Evolutionary conservation across 2,888 invertebrate species (phyloP).

Genomic region (Noctua fimbriata): DNA sequence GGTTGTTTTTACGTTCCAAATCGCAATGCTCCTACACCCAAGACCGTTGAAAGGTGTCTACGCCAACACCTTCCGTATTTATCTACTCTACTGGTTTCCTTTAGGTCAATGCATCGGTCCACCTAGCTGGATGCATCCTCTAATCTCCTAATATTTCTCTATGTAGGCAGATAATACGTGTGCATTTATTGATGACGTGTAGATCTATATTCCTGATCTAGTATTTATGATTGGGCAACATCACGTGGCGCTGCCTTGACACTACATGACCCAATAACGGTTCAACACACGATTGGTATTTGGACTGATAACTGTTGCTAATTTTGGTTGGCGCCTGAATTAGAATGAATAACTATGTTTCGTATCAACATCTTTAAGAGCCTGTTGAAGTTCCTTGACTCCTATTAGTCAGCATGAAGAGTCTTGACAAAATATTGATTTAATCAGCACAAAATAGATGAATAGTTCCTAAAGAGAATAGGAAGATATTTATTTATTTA

Average conservation of each 20-base stretch:
- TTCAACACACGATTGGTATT: conserved; percentile 45
- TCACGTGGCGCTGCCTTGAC: conserved; percentile 47
- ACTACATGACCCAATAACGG: conserved; percentile 46
- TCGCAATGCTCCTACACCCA: conserved; percentile 21
- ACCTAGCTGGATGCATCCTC: conserved; percentile 9
- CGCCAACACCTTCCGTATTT: conserved; percentile 37
- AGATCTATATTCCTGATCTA: conserved; percentile 41
- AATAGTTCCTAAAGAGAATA: neutral
- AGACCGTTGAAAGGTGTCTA: conserved; percentile 24
- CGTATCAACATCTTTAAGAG: neutral
- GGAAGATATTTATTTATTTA: neutral
- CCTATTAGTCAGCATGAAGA: neutral
- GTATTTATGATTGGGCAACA: conserved; percentile 55
- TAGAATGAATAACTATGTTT: conserved; percentile 17
- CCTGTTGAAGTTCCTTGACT: neutral
- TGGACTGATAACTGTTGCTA: conserved; percentile 51
- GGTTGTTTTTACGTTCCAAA: conserved; percentile 11
- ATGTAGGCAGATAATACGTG: conserved; percentile 10
- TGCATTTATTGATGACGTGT: conserved; percentile 13
- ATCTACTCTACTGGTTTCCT: conserved; percentile 30
- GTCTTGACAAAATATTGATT: neutral
- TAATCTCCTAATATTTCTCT: neutral
- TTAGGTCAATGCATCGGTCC: conserved; percentile 38
- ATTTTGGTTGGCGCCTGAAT: conserved; percentile 40
- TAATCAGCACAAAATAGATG: neutral